phyloP scores from a whole-genome alignment of 64 coral and sea anemone species.

The Stylophora pistillata region DNA sequence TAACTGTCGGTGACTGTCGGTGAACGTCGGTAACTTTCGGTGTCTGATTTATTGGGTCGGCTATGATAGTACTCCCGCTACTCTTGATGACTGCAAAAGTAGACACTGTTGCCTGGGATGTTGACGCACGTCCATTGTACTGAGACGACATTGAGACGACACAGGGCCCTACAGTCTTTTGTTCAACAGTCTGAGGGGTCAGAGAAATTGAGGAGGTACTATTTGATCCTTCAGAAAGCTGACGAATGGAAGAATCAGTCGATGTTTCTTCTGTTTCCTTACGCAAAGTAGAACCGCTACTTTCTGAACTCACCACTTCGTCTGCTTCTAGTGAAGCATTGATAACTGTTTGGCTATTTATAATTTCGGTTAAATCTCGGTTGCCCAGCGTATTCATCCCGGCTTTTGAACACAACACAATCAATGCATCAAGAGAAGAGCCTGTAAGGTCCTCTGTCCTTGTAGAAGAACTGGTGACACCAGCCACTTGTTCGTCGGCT shows the following conservation, averaged over 20 bases:
- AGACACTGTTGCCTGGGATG: neutral
- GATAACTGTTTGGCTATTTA: no score
- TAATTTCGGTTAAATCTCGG: neutral
- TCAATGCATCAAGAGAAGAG: slow-evolving; percentile 25
- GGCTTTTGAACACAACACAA: slow-evolving; percentile 14
- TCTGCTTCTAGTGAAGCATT: no score
- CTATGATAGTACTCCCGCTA: neutral
- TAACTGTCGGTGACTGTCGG: neutral
- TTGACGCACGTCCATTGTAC: neutral
- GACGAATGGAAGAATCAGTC: neutral
- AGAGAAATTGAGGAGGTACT: neutral
- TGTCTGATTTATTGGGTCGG: neutral
- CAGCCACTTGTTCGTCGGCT: neutral
- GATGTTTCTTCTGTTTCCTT: no score
- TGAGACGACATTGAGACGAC: neutral
- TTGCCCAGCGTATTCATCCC: neutral
- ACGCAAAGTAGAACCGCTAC: no score
- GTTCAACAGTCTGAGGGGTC: neutral
- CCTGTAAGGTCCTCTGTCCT: neutral
- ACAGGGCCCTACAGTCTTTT: neutral
- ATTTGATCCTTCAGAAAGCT: neutral
- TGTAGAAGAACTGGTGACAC: neutral
- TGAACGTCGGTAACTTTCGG: no score
- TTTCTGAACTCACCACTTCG: no score
- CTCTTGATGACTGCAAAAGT: neutral